phyloP scores from a whole-genome alignment of 2,113 vertebrate genomes.

The Mesocricetus auratus region DNA sequence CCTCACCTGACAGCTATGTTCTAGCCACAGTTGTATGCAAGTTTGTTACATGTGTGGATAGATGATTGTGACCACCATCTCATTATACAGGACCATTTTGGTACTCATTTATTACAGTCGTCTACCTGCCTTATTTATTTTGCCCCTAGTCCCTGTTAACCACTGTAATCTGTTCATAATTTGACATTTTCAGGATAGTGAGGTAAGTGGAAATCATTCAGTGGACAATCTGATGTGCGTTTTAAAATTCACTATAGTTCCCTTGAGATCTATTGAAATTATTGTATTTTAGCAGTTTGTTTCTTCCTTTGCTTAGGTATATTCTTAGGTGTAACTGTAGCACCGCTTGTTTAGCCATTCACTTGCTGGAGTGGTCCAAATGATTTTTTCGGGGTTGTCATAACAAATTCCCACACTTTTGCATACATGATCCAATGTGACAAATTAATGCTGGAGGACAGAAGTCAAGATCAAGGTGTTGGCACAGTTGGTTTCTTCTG shows the following conservation, averaged over 20 bases:
- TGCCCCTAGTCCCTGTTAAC: not conserved
- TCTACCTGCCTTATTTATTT: not conserved
- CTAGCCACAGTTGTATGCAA: not conserved
- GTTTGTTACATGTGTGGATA: not conserved
- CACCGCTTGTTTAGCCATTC: not conserved
- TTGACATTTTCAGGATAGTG: constrained; percentile 19
- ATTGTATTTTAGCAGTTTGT: not conserved
- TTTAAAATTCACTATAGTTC: not conserved
- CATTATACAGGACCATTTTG: not conserved
- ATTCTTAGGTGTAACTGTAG: not conserved
- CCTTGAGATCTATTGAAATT: not conserved
- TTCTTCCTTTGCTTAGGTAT: not conserved
- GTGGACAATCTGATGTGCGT: constrained; percentile 7
- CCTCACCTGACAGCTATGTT: not conserved
- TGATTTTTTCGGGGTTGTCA: not conserved
- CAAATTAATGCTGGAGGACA: not conserved
- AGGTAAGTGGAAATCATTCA: constrained; percentile 15
- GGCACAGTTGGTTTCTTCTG: not conserved
- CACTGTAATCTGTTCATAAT: not conserved
- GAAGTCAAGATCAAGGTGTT: not conserved
- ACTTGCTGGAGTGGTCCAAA: not conserved
- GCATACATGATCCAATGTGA: not conserved
- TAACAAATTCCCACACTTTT: not conserved
- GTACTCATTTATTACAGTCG: not conserved
- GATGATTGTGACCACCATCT: not conserved